Evolutionary conservation across 2,888 invertebrate species (phyloP).

Genomic region (Abrostola tripartita): DNA sequence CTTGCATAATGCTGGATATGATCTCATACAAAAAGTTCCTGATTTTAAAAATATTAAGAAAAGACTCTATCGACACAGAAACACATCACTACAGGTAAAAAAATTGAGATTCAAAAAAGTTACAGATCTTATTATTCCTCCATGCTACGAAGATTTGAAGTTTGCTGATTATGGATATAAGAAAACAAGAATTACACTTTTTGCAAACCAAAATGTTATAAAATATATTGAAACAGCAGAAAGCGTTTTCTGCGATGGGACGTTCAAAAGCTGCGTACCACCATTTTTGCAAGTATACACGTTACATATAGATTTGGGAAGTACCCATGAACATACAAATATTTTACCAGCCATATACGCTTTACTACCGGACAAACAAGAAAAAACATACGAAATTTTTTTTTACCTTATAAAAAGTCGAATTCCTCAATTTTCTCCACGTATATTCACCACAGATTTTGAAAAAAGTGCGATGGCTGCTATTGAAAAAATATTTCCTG

Average conservation of each 20-base stretch:
- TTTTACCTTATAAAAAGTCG: constrained; percentile 1
- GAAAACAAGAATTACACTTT: not conserved
- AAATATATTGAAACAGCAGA: not conserved
- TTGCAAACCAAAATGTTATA: not conserved
- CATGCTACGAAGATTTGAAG: not conserved
- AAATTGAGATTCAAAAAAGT: no score
- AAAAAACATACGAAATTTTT: constrained; percentile 4
- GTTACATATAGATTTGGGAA: constrained; percentile 1
- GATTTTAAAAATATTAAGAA: constrained; percentile 1
- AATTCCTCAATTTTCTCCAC: constrained; percentile 13
- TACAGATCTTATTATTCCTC: not conserved
- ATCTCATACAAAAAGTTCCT: not conserved
- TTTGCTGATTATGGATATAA: constrained; percentile 1
- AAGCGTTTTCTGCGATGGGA: no score
- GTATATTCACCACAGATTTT: constrained; percentile 16
- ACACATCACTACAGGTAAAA: not conserved
- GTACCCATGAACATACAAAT: constrained; percentile 6
- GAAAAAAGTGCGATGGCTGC: constrained; percentile 15
- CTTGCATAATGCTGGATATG: constrained; percentile 3
- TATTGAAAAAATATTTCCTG: constrained; percentile 4
- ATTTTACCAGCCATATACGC: constrained; percentile 12
- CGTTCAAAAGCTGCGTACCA: constrained; percentile 10
- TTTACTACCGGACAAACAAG: constrained; percentile 9
- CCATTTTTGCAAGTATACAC: constrained; percentile 13
- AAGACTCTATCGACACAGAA: not conserved